Conservation (phyloP, 2,888 invertebrate species). For the Dynastes grantii region DNA sequence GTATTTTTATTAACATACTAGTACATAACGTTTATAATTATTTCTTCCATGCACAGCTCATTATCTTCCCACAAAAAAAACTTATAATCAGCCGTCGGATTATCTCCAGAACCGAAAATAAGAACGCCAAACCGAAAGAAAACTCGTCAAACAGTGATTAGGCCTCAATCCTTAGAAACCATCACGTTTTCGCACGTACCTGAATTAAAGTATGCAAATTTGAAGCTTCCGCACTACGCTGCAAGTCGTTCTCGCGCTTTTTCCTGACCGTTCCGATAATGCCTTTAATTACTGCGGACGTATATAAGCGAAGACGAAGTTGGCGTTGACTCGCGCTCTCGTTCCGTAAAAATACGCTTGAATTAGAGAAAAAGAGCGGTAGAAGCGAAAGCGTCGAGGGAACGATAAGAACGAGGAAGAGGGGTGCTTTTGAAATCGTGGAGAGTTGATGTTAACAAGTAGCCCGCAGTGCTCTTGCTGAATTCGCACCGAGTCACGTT, state of each 20-base stretch:
- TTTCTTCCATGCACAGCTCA: too few relatives aligned
- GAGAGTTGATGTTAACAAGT: constrained; percentile 34
- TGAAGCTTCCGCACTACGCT: background rate
- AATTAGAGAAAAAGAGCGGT: background rate
- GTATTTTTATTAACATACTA: too few relatives aligned
- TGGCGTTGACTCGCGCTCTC: background rate
- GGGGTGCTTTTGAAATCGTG: background rate
- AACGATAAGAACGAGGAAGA: background rate
- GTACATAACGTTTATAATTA: too few relatives aligned
- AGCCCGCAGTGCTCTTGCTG: constrained; percentile 35
- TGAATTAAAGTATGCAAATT: constrained; percentile 30
- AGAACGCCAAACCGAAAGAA: too few relatives aligned
- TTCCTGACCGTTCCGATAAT: background rate
- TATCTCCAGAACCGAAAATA: too few relatives aligned
- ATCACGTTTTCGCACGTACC: background rate
- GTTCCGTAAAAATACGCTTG: background rate
- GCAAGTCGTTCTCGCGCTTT: background rate
- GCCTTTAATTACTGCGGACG: constrained; percentile 38
- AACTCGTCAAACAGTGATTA: too few relatives aligned
- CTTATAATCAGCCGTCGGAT: too few relatives aligned
- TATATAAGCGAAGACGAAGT: background rate
- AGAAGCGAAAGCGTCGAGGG: background rate
- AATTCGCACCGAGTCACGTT: constrained; percentile 34
- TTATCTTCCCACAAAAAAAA: too few relatives aligned
- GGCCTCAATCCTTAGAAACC: background rate